Percentiles rank a stretch among this genome's conserved stretches.
Conservation (phyloP, 1,140 invertebrate genomes). For the Heliconius melpomene region DNA sequence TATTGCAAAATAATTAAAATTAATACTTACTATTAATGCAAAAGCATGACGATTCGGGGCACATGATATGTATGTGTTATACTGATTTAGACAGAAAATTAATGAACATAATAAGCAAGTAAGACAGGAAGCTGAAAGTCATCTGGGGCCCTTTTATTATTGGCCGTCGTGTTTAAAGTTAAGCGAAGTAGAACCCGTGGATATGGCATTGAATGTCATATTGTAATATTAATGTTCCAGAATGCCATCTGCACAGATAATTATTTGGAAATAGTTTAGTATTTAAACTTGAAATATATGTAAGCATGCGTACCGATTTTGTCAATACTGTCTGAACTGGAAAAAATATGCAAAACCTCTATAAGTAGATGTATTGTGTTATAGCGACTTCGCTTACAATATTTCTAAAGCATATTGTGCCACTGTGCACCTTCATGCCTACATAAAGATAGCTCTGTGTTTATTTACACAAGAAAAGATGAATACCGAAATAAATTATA, state of each 20-base stretch:
- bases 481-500: slow-evolving; percentile 61
- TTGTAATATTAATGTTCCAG: neutral
- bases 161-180: neutral
- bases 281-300: slow-evolving; percentile 45
- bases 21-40: neutral
- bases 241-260: slow-evolving; percentile 32
- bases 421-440: slow-evolving; percentile 72
- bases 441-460: slow-evolving; percentile 64
- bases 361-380: slow-evolving; percentile 51
- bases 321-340: slow-evolving; percentile 73
- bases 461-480: slow-evolving; percentile 59
- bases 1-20: slow-evolving; percentile 5
- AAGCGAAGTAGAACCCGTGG: slow-evolving; percentile 26
- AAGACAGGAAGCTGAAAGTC: neutral
- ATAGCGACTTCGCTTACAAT: slow-evolving; percentile 54
- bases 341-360: slow-evolving; percentile 68
- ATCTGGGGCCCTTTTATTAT: neutral
- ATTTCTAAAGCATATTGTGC: slow-evolving; percentile 64
- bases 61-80: neutral
- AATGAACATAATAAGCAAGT: neutral
- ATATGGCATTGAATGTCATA: slow-evolving; percentile 23
- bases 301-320: slow-evolving; percentile 77
- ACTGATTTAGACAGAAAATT: neutral
- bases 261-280: slow-evolving; percentile 27
- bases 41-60: neutral